Conservation (phyloP, 1,140 invertebrate genomes). For the Chymomyza costata region DNA sequence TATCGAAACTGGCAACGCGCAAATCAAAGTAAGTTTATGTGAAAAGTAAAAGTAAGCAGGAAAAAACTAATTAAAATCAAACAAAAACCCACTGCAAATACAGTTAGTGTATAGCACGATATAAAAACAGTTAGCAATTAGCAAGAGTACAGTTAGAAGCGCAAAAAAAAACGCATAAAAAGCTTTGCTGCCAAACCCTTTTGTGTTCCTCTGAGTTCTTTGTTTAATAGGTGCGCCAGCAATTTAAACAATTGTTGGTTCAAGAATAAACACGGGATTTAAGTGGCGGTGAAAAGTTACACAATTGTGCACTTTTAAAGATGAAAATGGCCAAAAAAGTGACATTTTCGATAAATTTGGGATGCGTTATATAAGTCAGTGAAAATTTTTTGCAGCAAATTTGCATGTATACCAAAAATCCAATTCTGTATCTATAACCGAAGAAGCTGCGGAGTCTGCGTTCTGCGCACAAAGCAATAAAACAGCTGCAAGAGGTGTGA, state of each 20-base stretch:
- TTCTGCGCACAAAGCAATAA: too few relatives aligned
- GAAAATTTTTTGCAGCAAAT: constrained; percentile 67
- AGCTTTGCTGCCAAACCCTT: constrained; percentile 28
- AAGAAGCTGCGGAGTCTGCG: constrained; percentile 72
- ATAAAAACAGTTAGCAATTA: constrained; percentile 12
- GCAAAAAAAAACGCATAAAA: constrained; percentile 1
- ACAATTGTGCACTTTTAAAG: constrained; percentile 25
- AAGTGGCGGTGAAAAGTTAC: constrained; percentile 49
- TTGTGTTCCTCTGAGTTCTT: constrained; percentile 1
- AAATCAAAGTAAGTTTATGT: constrained; percentile 52
- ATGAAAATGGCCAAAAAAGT: constrained; percentile 24
- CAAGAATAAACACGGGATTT: constrained; percentile 43
- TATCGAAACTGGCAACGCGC: constrained; percentile 54
- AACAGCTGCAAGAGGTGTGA: too few relatives aligned
- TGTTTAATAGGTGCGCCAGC: constrained; percentile 43
- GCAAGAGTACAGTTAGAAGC: neutral
- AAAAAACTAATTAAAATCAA: constrained; percentile 34
- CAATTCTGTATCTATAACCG: constrained; percentile 72
- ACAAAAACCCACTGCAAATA: constrained; percentile 30
- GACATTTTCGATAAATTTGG: constrained; percentile 23
- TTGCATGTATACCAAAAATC: constrained; percentile 67
- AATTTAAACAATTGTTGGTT: constrained; percentile 39
- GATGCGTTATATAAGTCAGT: constrained; percentile 55
- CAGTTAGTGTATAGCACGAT: constrained; percentile 3
- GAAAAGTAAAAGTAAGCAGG: constrained; percentile 3